Conservation (phyloP, 92 coral and sea anemone species). For the Anthopleura xanthogrammica region DNA sequence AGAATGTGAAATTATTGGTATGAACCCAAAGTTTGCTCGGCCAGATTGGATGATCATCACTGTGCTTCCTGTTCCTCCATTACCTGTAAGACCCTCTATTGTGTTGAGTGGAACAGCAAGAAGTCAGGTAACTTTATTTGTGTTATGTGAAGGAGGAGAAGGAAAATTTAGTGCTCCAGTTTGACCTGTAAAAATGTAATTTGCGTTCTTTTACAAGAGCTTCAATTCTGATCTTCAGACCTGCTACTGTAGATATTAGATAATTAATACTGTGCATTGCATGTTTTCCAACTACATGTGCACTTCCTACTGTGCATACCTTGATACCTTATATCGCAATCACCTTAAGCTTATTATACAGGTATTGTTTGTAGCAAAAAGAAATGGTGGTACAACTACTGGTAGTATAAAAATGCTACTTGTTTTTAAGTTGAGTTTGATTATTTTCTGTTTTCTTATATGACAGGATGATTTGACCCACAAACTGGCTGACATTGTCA, state of each 20-base stretch:
- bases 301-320: too few relatives aligned
- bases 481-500: conserved; percentile 92
- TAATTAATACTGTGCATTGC: too few relatives aligned
- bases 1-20: conserved; percentile 93
- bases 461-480: conserved; percentile 96
- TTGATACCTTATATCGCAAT: too few relatives aligned
- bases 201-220: too few relatives aligned
- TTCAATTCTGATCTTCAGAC: too few relatives aligned
- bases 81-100: conserved; percentile 98
- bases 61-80: conserved; percentile 95
- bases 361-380: too few relatives aligned
- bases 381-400: too few relatives aligned
- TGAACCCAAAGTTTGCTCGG: conserved; percentile 81
- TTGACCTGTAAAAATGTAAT: background rate
- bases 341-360: too few relatives aligned
- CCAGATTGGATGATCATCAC: conserved; percentile 99
- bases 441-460: background rate
- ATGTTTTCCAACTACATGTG: too few relatives aligned
- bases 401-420: background rate
- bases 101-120: conserved; percentile 97
- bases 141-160: background rate
- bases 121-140: conserved; percentile 73
- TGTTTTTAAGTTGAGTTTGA: background rate
- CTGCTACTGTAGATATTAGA: too few relatives aligned
- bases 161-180: background rate